These are phyloP conservation scores for Amblyopsis hoosieri DNA, from an alignment of 2,797 vertebrate genomes.

Conservation along the genomic window DNA sequence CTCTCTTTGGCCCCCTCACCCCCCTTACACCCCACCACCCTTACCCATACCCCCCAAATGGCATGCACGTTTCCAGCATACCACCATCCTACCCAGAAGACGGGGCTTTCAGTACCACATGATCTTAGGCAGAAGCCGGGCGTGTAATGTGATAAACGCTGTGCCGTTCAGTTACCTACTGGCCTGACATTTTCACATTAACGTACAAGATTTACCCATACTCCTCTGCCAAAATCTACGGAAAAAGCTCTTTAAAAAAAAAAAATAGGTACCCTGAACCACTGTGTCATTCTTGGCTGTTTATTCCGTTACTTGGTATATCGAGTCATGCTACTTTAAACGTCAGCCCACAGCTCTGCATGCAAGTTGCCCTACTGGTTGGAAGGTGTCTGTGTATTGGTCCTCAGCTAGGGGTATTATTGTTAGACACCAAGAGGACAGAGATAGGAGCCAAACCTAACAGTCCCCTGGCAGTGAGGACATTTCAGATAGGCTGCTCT, in stretches of 20 bases:
- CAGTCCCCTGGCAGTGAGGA: slow-evolving; percentile 35
- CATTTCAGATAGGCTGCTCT: slow-evolving; percentile 22
- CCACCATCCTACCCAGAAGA: background rate
- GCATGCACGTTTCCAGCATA: background rate
- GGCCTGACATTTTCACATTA: background rate
- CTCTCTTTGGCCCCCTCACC: background rate
- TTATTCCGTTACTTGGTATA: slow-evolving; percentile 6
- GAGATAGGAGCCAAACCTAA: slow-evolving; percentile 39
- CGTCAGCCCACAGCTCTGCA: too few relatives aligned
- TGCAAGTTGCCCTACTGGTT: slow-evolving; percentile 54
- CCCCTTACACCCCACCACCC: too few relatives aligned
- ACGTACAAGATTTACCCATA: slow-evolving; percentile 5
- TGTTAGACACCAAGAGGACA: slow-evolving; percentile 37
- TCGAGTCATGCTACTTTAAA: background rate
- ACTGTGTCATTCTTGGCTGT: background rate
- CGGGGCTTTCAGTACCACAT: slow-evolving; percentile 13
- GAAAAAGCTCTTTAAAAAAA: slow-evolving; percentile 9
- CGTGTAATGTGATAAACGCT: slow-evolving; percentile 16
- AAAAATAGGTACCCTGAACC: background rate
- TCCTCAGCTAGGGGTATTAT: slow-evolving; percentile 70
- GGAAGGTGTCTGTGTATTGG: slow-evolving; percentile 72
- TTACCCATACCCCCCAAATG: background rate
- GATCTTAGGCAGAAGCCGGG: background rate
- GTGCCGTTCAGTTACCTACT: slow-evolving; percentile 10
- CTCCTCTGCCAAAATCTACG: slow-evolving; percentile 11